Evolutionary conservation across 2,797 vertebrate genomes (phyloP).

Genomic region (Squalus acanthias): DNA sequence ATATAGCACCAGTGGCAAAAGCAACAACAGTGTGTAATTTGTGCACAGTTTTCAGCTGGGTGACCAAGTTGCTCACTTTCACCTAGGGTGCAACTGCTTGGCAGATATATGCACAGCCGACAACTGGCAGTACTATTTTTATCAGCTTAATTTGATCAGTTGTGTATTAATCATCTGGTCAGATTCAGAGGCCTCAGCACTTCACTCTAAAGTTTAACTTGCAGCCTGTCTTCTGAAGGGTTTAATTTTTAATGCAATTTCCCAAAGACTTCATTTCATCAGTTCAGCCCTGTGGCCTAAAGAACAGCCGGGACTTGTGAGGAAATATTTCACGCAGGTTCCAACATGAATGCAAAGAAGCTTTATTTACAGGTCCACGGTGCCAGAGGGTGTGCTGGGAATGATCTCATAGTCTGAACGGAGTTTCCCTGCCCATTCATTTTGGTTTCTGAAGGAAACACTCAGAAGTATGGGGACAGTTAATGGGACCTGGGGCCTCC

Average conservation of each 20-base stretch:
- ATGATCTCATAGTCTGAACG: background rate
- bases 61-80: background rate
- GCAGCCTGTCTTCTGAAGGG: background rate
- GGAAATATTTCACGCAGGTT: constrained; percentile 21
- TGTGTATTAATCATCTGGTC: constrained; percentile 47
- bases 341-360: background rate
- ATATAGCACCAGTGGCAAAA: background rate
- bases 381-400: background rate
- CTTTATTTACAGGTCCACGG: background rate
- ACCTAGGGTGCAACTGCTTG: background rate
- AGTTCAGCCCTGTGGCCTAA: background rate
- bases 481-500: too few species aligned
- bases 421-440: constrained; percentile 15
- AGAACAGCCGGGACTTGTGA: background rate
- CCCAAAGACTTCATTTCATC: background rate
- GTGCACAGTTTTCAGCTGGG: background rate
- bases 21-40: background rate
- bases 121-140: constrained; percentile 47
- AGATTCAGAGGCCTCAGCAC: constrained; percentile 41
- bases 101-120: constrained; percentile 45
- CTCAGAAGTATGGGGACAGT: constrained; percentile 1
- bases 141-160: constrained; percentile 41
- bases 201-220: background rate
- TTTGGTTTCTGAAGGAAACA: background rate
- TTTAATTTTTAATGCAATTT: background rate